Evolutionary conservation across 1,140 invertebrate genomes (phyloP).

Genomic region (Stegodyphus dumicola): DNA sequence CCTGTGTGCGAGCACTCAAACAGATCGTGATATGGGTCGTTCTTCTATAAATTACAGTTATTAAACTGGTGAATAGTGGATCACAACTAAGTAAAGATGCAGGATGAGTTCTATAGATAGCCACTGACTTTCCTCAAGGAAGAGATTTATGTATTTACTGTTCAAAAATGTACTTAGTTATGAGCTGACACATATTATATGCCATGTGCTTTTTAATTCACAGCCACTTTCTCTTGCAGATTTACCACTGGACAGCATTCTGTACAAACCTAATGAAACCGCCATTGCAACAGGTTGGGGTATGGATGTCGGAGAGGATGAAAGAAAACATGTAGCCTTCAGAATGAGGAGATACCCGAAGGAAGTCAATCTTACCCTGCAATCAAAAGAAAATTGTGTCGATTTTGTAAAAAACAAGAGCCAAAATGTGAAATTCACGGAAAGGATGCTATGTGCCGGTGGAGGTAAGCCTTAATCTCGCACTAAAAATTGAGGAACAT

Average conservation of each 20-base stretch:
- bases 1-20: too few species aligned
- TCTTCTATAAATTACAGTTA: too few species aligned
- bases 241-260: not conserved
- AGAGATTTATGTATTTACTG: too few species aligned
- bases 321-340: not conserved
- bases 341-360: not conserved
- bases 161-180: too few species aligned
- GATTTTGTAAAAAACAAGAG: not conserved
- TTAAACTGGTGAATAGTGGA: too few species aligned
- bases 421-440: not conserved
- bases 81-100: too few species aligned
- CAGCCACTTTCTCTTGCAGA: not conserved
- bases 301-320: not conserved
- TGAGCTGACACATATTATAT: too few species aligned
- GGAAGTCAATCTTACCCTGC: not conserved
- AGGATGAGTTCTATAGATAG: too few species aligned
- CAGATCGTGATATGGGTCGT: too few species aligned
- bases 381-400: not conserved
- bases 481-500: too few species aligned
- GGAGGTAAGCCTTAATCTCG: not conserved
- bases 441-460: not conserved
- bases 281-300: not conserved
- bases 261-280: not conserved
- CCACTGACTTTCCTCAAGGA: too few species aligned
- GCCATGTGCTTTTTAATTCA: not conserved